These are phyloP conservation scores for Pantala flavescens DNA, from an alignment of 1,140 invertebrate species.

Conservation along the genomic window DNA sequence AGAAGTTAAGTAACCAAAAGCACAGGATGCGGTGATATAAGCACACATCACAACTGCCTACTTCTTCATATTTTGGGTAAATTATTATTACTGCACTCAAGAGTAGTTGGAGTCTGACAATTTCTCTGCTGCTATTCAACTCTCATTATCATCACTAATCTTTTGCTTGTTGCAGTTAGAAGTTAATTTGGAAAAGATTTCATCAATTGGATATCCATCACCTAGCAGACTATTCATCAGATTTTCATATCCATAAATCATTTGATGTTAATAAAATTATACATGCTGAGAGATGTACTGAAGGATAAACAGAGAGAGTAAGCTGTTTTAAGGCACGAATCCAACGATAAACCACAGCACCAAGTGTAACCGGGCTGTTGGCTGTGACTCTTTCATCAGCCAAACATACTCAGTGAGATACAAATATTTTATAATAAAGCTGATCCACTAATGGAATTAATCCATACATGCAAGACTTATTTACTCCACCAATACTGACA, in stretches of 20 bases:
- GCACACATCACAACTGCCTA: neutral
- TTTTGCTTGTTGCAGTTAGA: neutral
- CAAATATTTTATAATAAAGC: neutral
- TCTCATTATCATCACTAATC: neutral
- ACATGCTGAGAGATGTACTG: neutral
- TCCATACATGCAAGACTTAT: neutral
- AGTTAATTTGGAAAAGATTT: constrained; percentile 10
- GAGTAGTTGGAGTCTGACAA: constrained; percentile 1
- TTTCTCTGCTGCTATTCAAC: constrained; percentile 1
- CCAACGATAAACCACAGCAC: constrained; percentile 19
- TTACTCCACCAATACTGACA: neutral
- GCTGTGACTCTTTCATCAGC: neutral
- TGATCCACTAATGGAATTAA: neutral
- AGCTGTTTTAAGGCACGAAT: constrained; percentile 23
- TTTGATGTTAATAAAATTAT: constrained; percentile 12
- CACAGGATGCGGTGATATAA: neutral
- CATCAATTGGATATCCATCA: neutral
- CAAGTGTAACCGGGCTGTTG: neutral
- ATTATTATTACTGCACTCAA: neutral
- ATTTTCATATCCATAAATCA: constrained; percentile 7
- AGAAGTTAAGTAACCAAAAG: neutral
- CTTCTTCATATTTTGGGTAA: neutral
- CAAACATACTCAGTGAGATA: constrained; percentile 2
- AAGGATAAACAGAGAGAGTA: constrained; percentile 13
- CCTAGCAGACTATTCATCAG: neutral